Evolutionary conservation across 2,797 vertebrate species (phyloP), one percentile per base, ranked within the genome.

Genomic region (Poeciliopsis presidionis): DNA sequence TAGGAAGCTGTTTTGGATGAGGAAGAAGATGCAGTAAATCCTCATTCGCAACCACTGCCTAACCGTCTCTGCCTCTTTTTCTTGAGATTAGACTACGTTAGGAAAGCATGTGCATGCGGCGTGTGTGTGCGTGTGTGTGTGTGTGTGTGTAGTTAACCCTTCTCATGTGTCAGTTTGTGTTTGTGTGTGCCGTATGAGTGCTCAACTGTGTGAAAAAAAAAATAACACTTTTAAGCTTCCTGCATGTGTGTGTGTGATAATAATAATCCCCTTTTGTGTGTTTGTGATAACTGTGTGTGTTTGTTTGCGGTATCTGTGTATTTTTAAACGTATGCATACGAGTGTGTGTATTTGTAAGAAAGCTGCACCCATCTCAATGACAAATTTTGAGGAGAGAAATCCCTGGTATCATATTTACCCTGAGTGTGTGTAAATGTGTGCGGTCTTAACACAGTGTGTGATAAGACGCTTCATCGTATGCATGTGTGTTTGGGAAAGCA

Each of bases 21-120:
- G 46, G 75, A 87, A 79, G 75, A 85, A 61, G 76, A 78, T 86
- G 78, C 86, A 78, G 79, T 89, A 86, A 90, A 90, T 88, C 89
- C 88, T 89, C 49, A 8, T 87, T 79, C 83, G 71, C 78, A 79
- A 83, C 76, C 70, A 46, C 74, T 74, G 82, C 87, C 84, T 85
- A 79, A 81, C 61, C 83, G 45, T 86, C 75, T 87, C 84, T 73
- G 82, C 41, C 85, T 79, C 65, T 39, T 83, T 76, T 81, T 47
- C 59, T 59, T 75, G 72, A 90, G 87, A 92, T 90, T 90, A 91
- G 75, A 82, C 81, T 33, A 18, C 30, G 51, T 33, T 55, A 28
- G n/a, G 79, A 55, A 43, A 63, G 22, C 20, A 39, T 72, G 41
- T 74, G 79, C 55, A 73, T 81, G 73, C 47, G 51, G 74, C 59